Evolutionary conservation across 2,797 vertebrate species (phyloP), one percentile per base, ranked within the genome.

Genomic region (Eospalax fontanierii): DNA sequence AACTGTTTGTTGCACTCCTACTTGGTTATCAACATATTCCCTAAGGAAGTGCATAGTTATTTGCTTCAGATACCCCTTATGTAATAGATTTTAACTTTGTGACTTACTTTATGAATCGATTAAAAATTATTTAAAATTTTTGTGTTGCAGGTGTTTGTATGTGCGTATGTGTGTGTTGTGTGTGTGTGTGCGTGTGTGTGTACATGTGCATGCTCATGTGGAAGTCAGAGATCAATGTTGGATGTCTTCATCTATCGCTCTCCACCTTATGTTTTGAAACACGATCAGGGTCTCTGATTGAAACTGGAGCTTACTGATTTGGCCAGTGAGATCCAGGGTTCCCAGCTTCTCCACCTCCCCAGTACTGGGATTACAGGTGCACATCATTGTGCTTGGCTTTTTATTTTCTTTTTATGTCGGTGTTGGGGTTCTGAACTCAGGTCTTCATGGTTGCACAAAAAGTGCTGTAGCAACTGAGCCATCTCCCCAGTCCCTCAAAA

Each of bases 11-110:
- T 75, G 57, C 61, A 83, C 8, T 82, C 46, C 35, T 89, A 9
- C 57, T 94, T 94, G 75, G 54, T 87, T 92, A 21, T n/a, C 15
- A 90, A 81, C 86, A 90, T 70, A 81, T 22, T 14, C 38, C 54
- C 40, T 43, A 87, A 93, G 66, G 81, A 95, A 92, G 71, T n/a
- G 75, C 5, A 35, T 59, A 9, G 50, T 83, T 75, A 89, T 40
- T 75, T 68, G 70, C 24, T 89, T 5, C n/a, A 92, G 57, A n/a
- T 61, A 87, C 82, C 90, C 85, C 22, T 40, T 14, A 82, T 57
- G 79, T 81, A 35, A 6, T 79, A 83, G 43, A 82, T 82, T 90
- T n/a, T 71, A 93, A 81, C 14, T 83, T 80, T 84, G 15, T 80
- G 18, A 80, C 46, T 50, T 80, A 71, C 66, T 87, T 89, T 57